phyloP scores from a whole-genome alignment of 2,113 vertebrate species.

The Promerops cafer region DNA sequence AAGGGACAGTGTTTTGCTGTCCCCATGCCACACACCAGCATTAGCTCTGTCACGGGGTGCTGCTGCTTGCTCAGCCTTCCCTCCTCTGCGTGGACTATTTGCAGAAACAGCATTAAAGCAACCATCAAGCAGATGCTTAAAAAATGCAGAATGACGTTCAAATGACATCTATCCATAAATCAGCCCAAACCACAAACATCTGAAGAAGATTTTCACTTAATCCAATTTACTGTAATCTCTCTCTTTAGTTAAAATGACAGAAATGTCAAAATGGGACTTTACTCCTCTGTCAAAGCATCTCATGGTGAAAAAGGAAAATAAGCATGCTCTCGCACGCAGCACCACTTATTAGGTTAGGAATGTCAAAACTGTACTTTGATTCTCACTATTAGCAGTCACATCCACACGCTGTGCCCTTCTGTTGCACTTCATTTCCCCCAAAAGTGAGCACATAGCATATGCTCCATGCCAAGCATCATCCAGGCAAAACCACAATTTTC shows the following conservation, averaged over 20 bases:
- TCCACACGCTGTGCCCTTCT: conserved; percentile 55
- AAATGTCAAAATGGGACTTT: conserved; percentile 64
- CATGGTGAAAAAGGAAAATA: conserved; percentile 61
- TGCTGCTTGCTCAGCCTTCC: conserved; percentile 27
- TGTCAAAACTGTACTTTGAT: conserved; percentile 62
- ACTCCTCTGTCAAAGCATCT: conserved; percentile 60
- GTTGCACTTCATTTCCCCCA: conserved; percentile 30
- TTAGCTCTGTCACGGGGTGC: not conserved
- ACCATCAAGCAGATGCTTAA: conserved; percentile 59
- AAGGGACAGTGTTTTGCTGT: not conserved
- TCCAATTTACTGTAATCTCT: conserved; percentile 67
- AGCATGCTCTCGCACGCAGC: conserved; percentile 27
- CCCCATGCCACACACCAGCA: not conserved
- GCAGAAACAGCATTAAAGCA: conserved; percentile 37
- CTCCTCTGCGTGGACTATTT: conserved; percentile 6
- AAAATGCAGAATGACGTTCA: conserved; percentile 58
- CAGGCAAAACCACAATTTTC: not conserved
- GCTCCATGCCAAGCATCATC: not conserved
- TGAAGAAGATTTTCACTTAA: conserved; percentile 67
- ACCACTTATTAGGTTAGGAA: conserved; percentile 61
- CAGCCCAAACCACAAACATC: conserved; percentile 65
- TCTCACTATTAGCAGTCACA: conserved; percentile 52
- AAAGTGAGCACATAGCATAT: conserved; percentile 5
- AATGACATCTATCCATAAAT: conserved; percentile 66
- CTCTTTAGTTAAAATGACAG: conserved; percentile 66